phyloP scores from a whole-genome alignment of 2,888 invertebrate species.

The Nymphalis urticae region DNA sequence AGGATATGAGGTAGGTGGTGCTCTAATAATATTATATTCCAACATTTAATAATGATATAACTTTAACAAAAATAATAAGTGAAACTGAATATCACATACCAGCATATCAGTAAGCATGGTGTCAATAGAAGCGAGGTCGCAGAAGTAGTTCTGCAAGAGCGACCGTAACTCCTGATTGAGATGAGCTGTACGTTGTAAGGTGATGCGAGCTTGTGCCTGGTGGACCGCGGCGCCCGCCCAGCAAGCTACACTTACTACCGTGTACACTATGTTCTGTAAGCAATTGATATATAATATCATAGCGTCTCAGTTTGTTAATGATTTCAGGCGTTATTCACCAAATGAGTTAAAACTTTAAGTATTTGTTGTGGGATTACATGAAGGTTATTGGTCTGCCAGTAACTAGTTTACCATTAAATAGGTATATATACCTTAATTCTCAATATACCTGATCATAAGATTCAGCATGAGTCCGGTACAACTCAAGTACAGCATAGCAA shows the following conservation, averaged over 20 bases:
- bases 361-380: no score
- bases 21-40: no score
- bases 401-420: no score
- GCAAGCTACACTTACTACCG: conserved; percentile 68
- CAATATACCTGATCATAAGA: conserved; percentile 62
- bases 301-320: no score
- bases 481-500: conserved; percentile 82
- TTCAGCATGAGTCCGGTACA: conserved; percentile 71
- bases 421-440: not conserved
- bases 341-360: no score
- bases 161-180: conserved; percentile 69
- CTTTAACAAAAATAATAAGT: not conserved
- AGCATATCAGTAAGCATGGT: conserved; percentile 83
- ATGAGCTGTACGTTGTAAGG: conserved; percentile 67
- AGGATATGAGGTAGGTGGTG: no score
- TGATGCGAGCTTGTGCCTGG: conserved; percentile 69
- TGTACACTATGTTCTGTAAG: conserved; percentile 60
- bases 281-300: not conserved
- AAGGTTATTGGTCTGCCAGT: no score
- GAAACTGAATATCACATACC: conserved; percentile 52
- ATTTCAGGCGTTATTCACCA: no score
- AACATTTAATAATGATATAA: not conserved
- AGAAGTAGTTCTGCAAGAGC: conserved; percentile 77
- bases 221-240: conserved; percentile 79
- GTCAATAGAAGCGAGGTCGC: conserved; percentile 78